Conservation (phyloP, 2,888 invertebrate species). For the Caradrina clavipalpis region DNA sequence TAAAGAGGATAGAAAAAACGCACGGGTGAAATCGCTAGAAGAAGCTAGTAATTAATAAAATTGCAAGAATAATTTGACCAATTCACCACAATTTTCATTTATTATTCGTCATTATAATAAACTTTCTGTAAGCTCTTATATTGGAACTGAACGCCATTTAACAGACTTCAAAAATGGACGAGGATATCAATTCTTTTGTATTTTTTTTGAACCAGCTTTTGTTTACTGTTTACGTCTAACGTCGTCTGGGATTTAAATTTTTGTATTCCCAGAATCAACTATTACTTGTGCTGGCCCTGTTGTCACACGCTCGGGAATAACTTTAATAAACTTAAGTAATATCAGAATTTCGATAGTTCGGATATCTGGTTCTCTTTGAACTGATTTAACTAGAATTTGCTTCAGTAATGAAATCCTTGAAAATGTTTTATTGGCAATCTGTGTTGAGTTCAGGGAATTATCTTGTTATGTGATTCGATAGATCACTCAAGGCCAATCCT, state of each 20-base stretch:
- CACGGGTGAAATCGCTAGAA: too few relatives aligned
- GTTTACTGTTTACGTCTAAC: too few relatives aligned
- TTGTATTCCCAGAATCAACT: neutral
- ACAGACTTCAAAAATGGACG: too few relatives aligned
- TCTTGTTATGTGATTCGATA: neutral
- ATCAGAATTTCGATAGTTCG: neutral
- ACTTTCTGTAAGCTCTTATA: too few relatives aligned
- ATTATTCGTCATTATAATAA: too few relatives aligned
- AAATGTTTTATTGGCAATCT: neutral
- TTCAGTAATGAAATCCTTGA: neutral
- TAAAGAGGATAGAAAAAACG: too few relatives aligned
- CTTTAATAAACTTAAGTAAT: neutral
- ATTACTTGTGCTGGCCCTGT: neutral
- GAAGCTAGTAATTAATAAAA: too few relatives aligned
- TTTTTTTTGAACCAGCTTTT: too few relatives aligned
- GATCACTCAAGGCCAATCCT: neutral
- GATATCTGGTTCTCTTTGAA: neutral
- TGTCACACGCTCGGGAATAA: neutral
- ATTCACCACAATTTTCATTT: too few relatives aligned
- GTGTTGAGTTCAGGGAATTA: neutral
- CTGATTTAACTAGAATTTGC: slow-evolving; percentile 1
- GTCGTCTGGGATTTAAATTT: neutral
- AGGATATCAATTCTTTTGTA: too few relatives aligned
- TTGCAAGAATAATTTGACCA: too few relatives aligned
- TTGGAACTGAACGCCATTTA: too few relatives aligned